Evolutionary conservation across 2,888 invertebrate species (phyloP), one percentile per base, ranked within the genome.

Genomic region (Lottia scabra): DNA sequence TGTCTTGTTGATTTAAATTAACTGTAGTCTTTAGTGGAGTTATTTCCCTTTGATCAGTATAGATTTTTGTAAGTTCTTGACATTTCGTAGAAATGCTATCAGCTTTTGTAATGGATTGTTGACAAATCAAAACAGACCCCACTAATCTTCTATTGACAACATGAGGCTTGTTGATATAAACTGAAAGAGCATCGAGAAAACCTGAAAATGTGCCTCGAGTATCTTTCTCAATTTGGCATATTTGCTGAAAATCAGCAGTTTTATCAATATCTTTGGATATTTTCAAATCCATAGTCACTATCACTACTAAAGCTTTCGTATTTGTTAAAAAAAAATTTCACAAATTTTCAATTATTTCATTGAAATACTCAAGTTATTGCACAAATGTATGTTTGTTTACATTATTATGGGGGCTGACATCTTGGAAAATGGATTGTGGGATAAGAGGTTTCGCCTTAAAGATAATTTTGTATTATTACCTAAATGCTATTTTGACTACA

Each of bases 131-230:
- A 65, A 79, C 80, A 2, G 83, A 75, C 0, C 86, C 86, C 75
- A 82, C 81, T 8, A 86, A 69, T 26, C 84, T 74, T 15, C 84
- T 74, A 74, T 86, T 86, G 0, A 83, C 81, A 26, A 85, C 85
- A 65, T 86, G 86, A 0, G 86, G 86, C 75, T 86, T 86, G 72
- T 86, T 85, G 46, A 86, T 80, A 81, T 83, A 86, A 23, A 86
- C 79, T 2, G 82, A 78, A 2, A 84, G 38, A 13, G 86, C 79
- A 48, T 79, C 78, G 16, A 75, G 65, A 71, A 84, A 85, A 5
- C 79, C 77, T 27, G 67, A 67, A 10, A 56, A 23, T 56, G 56
- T 23, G 10, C 56, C 56, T 12, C 56, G 56, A 56, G 23, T 56
- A 2, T 19, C 38, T 10, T 38, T 38, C 38, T 38, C 38, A 38